Evolutionary conservation across 2,888 invertebrate genomes (phyloP), one percentile per base, ranked within the genome.

Genomic region (Pelosia muscerda): DNA sequence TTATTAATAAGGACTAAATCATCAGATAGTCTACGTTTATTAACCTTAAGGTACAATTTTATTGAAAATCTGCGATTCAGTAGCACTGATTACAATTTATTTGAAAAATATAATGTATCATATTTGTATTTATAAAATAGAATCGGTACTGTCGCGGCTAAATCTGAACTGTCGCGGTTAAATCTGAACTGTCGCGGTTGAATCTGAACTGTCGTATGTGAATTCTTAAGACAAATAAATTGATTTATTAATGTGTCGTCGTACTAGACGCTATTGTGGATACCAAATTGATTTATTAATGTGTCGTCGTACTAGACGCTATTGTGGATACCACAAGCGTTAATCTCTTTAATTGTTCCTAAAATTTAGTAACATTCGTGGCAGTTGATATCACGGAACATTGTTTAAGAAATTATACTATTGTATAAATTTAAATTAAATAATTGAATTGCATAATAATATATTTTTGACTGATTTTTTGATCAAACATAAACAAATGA

Each of bases 381-480:
- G 23, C 54, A 23, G 23, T 19, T 10, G 62, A 53, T 26, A 15
- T 31, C 54, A 23, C 42, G 28, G 23, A 54, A 62, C 22, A 31
- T 54, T 31, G 49, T 49, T 42, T 64, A 42, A 38, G 42, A 38
- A 19, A 23, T 65, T 65, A 22, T 58, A 19, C 6, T 61, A 22
- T 61, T 61, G 28, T 61, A 61, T 61, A 61, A 61, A n/a, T n/a
- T 42, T 23, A 49, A 22, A 49, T n/a, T 34, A 26, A 23, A 57
- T 42, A 42, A 42, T 42, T 42, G 19, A 42, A 55, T 15, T n/a
- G 65, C 65, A 65, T 65, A 65, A 65, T 65, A 65, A 13, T 23
- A 34, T 31, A 53, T 56, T 58, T 58, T 65, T 28, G 65, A 58
- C 65, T 58, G 64, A 65, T 58, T 65, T 65, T 63, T 64, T 26